These are phyloP conservation scores for Cartodere bifasciata DNA, from an alignment of 2,888 invertebrate genomes.

Conservation along the genomic window DNA sequence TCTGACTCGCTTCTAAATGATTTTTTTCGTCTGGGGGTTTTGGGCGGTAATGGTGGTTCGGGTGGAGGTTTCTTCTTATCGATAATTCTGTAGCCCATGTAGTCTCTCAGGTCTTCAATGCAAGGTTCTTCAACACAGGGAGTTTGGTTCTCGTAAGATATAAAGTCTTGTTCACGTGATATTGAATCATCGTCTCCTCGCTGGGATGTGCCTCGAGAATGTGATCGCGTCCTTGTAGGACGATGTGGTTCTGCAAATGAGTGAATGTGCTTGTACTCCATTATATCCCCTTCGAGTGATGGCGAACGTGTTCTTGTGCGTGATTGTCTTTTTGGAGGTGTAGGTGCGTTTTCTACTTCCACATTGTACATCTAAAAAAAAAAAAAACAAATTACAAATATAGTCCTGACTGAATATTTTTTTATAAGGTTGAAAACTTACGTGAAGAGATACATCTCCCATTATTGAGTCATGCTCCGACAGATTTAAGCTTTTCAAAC, in stretches of 20 bases:
- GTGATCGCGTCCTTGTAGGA: slow-evolving; percentile 43
- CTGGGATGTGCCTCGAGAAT: slow-evolving; percentile 41
- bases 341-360: slow-evolving; percentile 14
- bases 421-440: no score
- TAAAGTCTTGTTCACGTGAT: slow-evolving; percentile 49
- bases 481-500: slow-evolving; percentile 29
- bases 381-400: no score
- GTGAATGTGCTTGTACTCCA: no score
- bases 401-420: no score
- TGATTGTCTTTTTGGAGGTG: slow-evolving; percentile 43
- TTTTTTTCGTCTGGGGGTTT: slow-evolving; percentile 45
- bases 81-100: slow-evolving; percentile 61
- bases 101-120: slow-evolving; percentile 28
- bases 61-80: slow-evolving; percentile 46
- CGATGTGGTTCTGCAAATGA: no score
- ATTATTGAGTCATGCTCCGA: slow-evolving; percentile 31
- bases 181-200: slow-evolving; percentile 38
- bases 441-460: no score
- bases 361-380: no score
- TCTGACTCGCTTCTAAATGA: slow-evolving; percentile 14
- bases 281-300: no score
- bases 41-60: slow-evolving; percentile 44
- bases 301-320: slow-evolving; percentile 44
- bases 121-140: slow-evolving; percentile 31
- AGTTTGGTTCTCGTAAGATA: slow-evolving; percentile 38